Evolutionary conservation across 2,113 vertebrate species (phyloP), one percentile per base, ranked within the genome.

Genomic region (Pangasianodon hypophthalmus): DNA sequence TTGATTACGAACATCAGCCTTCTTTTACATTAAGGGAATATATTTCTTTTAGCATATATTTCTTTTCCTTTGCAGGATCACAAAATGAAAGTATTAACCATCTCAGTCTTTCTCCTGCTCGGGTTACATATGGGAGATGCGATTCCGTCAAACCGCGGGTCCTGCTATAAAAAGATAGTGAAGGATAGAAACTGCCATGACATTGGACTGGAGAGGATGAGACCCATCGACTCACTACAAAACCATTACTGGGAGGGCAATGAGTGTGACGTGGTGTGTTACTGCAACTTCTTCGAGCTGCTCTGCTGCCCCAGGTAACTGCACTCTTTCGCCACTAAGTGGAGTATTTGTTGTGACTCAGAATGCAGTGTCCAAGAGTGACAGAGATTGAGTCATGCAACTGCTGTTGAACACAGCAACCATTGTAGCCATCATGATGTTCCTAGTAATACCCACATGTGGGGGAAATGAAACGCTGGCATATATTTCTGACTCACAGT

Each of bases 241-340:
- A 92, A 96, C 89, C 96, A 96, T 87, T 97, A 96, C 77, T 97
- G 96, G 96, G 94, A 96, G 62, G 96, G 95, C 13, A 93, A 94
- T 13, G 93, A 91, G 64, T 97, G 97, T 5, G 94, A 97, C 62
- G 93, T 95, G 87, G 94, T 96, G 92, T 97, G 97, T 83, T 97
- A 96, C 93, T 97, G 97, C 94, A 96, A 94, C 92, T 90, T 94
- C 91, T 95, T 93, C 0, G 96, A 97, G 90, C 1, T 97, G 90
- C 94, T 97, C 90, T 97, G 97, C 93, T 97, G 97, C 86, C 96
- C 97, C 80, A 97, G 96, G 97, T 97, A 97, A 97, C 95, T 56
- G 32, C 52, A 79, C 2, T 0, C 64, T 8, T 69, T 0, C 5
- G n/a, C 88, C 93, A 90, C 82, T 60, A 92, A 92, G 54, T 54